Base-by-base conservation (phyloP, 1,140 invertebrate genomes). In the Saxidomus purpurata region DNA sequence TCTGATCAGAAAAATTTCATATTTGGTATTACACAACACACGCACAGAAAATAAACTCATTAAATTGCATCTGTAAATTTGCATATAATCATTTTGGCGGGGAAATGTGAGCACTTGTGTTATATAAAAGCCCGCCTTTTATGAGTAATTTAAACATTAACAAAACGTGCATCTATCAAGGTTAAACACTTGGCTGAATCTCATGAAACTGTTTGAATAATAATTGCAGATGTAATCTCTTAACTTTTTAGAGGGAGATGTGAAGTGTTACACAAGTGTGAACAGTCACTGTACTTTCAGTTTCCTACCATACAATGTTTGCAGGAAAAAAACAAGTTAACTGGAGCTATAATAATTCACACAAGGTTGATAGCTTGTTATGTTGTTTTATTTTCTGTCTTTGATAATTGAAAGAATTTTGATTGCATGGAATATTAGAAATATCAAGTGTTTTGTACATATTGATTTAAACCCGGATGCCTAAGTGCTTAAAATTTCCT, bases 91-190 rank as follows among this genome's bases (percentile, higher is more conserved):
- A 63, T 63, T 63, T 63, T 4, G n/a, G 59, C 59, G 59, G 59
- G 8, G n/a, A 63, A 63, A 59, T 28, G 59, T 63, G 59, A 28
- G 28, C 6, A 28, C 59, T 63, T 22, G 59, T 63, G 22, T 11
- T 38, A 15, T 38, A 1, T 22, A 19, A 71, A 71, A 71, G 4
- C 67, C 67, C 36, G 67, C 67, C 67, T 71, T 71, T 71, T 38
- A 71, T 15, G 34, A 71, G 67, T 28, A 36, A 71, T 71, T 1
- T 1, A 71, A 38, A 9, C 9, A 38, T 71, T 71, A 38, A 28
- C 67, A 71, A 38, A 71, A 71, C 22, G 38, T 71, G 67, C 67
- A 67, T 34, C 28, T 13, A 67, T 67, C 28, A n/a, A 63, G n/a
- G 59, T 63, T 63, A 25, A 63, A 63, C n/a, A 28, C 25, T 19